Conservation (phyloP, 2,113 vertebrate genomes). For the Balaenoptera acutorostrata region DNA sequence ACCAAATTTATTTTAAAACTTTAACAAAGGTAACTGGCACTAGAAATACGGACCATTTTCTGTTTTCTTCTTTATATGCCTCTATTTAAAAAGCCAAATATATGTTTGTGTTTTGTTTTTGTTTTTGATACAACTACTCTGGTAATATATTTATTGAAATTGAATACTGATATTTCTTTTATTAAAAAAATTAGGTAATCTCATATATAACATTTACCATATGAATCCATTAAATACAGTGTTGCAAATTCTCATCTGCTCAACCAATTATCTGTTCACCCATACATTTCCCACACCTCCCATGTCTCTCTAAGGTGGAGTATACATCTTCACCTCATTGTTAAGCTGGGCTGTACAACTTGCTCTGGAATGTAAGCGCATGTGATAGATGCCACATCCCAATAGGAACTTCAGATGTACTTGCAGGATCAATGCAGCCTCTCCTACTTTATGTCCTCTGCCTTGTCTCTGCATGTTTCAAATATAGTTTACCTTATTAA, state of each 20-base stretch:
- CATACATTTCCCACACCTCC: background rate
- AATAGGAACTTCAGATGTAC: background rate
- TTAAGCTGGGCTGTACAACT: background rate
- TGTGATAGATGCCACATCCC: background rate
- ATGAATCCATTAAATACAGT: background rate
- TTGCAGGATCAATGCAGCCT: background rate
- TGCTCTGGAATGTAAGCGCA: background rate
- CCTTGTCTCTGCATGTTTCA: background rate
- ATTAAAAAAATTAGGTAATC: background rate
- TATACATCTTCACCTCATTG: background rate
- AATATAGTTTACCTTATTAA: background rate
- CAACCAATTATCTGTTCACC: conserved; percentile 6
- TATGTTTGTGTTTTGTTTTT: background rate
- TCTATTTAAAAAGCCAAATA: conserved; percentile 33
- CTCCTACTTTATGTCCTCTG: background rate
- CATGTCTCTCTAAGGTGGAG: background rate
- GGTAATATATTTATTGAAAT: background rate
- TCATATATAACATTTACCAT: background rate
- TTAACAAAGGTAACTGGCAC: conserved; percentile 32
- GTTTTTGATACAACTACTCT: background rate
- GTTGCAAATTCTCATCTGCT: background rate
- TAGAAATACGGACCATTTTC: conserved; percentile 17
- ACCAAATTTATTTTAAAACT: conserved; percentile 1
- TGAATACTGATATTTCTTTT: background rate
- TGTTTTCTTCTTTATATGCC: background rate